Evolutionary conservation across 2,797 vertebrate species (phyloP).

Genomic region (Melanotaenia boesemani): DNA sequence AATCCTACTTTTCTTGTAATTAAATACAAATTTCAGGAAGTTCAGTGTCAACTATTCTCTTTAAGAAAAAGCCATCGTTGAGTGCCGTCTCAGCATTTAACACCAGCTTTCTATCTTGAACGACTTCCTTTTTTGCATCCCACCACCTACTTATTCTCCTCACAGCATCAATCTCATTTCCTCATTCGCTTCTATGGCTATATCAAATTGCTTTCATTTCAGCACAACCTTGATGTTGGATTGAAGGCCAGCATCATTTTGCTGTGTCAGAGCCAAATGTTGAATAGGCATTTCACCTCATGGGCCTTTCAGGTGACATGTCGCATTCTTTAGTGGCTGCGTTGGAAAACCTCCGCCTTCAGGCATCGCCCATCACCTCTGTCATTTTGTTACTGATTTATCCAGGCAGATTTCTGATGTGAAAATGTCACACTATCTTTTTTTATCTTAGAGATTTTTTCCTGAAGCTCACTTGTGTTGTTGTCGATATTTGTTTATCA

Average conservation of each 20-base stretch:
- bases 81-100: conserved; percentile 51
- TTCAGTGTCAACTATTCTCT: conserved; percentile 4
- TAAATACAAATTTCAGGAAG: conserved; percentile 16
- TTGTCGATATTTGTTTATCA: not conserved
- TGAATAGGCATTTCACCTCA: conserved; percentile 55
- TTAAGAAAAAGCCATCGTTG: conserved; percentile 13
- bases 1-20: not conserved
- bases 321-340: conserved; percentile 34
- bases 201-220: conserved; percentile 72
- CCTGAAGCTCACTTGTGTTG: not conserved
- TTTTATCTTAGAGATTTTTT: not conserved
- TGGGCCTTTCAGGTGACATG: conserved; percentile 46
- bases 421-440: conserved; percentile 14
- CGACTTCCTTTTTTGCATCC: conserved; percentile 41
- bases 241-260: conserved; percentile 60
- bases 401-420: conserved; percentile 24
- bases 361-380: conserved; percentile 1
- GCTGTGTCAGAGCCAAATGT: conserved; percentile 66
- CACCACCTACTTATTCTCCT: conserved; percentile 46
- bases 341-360: conserved; percentile 31
- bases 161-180: conserved; percentile 65
- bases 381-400: conserved; percentile 25
- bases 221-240: conserved; percentile 64
- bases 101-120: conserved; percentile 39
- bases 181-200: conserved; percentile 51